Evolutionary conservation across 53 echinoderm and acorn worm genomes (phyloP).

Genomic region (Apostichopus leukothele): DNA sequence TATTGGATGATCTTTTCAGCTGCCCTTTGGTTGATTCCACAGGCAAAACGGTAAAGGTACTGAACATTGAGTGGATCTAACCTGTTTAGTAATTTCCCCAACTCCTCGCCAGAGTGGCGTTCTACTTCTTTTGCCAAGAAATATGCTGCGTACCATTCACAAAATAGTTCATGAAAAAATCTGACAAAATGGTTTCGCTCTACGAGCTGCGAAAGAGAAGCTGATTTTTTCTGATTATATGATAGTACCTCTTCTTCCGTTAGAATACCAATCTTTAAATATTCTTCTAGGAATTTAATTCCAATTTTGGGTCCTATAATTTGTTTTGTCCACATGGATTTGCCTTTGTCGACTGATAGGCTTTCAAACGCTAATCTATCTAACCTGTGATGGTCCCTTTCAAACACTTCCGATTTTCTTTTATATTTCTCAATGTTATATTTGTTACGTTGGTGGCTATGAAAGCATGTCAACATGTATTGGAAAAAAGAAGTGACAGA

Average conservation of each 20-base stretch:
- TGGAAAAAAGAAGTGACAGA: conserved; percentile 15
- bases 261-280: background rate
- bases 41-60: conserved; percentile 6
- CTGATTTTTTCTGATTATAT: background rate
- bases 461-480: conserved; percentile 21
- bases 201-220: background rate
- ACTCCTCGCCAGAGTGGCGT: background rate
- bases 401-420: background rate
- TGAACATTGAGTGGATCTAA: conserved; percentile 19
- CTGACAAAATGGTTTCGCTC: background rate
- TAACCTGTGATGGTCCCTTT: background rate
- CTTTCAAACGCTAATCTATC: conserved; percentile 5
- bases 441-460: conserved; percentile 19
- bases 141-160: conserved; percentile 23
- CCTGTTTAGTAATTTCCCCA: background rate
- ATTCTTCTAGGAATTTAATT: background rate
- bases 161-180: conserved; percentile 2
- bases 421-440: background rate
- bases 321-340: background rate
- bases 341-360: background rate
- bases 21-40: background rate
- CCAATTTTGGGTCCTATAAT: background rate
- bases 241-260: background rate
- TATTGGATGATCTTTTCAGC: conserved; percentile 1
- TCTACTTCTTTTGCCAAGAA: background rate